Evolutionary conservation across 2,797 vertebrate species (phyloP).

Genomic region (Kryptopterus vitreolus): DNA sequence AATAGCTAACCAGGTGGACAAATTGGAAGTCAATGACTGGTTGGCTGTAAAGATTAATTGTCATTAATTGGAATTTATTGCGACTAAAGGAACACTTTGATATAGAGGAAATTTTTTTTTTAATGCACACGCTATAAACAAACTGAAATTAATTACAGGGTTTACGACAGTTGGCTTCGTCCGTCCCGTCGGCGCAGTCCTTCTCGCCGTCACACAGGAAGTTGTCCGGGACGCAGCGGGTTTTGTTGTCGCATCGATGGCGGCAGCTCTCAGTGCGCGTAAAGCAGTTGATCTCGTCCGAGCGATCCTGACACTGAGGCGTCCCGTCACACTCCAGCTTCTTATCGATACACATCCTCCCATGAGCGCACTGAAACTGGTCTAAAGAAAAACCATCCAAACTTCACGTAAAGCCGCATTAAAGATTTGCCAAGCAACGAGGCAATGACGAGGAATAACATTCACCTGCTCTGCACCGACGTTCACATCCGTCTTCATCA

Average conservation of each 20-base stretch:
- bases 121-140: no score
- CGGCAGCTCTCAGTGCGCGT: conserved; percentile 63
- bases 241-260: conserved; percentile 66
- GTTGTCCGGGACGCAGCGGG: conserved; percentile 59
- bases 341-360: conserved; percentile 57
- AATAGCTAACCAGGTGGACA: no score
- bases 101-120: no score
- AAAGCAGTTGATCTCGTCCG: conserved; percentile 70
- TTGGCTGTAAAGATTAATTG: no score
- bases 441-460: not conserved
- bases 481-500: conserved; percentile 76
- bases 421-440: not conserved
- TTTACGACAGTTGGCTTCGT: conserved; percentile 73
- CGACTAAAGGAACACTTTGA: no score
- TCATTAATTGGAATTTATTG: no score
- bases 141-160: not conserved
- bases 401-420: not conserved
- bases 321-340: conserved; percentile 69
- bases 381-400: conserved; percentile 52
- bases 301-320: conserved; percentile 70
- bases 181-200: conserved; percentile 70
- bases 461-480: conserved; percentile 60
- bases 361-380: conserved; percentile 67
- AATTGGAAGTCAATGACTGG: no score
- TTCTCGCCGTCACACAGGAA: conserved; percentile 59